Base-by-base conservation (phyloP, 2,113 vertebrate species). In the Cebidichthys violaceus region DNA sequence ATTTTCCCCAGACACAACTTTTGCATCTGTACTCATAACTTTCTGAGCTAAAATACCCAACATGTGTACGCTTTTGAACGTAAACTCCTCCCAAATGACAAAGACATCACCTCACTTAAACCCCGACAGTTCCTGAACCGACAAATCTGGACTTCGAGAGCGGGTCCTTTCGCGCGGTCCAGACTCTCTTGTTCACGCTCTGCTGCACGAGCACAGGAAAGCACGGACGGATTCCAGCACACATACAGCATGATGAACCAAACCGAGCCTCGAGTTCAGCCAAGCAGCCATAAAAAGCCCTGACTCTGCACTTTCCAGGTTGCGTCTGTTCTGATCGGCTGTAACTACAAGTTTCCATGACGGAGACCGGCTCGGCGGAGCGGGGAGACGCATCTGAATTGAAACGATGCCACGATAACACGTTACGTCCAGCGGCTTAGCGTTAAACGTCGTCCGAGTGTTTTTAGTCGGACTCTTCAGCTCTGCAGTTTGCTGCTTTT, bases 271-370 rank as follows among this genome's bases (percentile, higher is more conserved):
- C 43, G 0, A 7, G 62, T 52, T 64, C 59, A 70, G 82, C 78
- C 78, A 77, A 52, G 65, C 70, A 20, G n/a, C 76, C 55, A 29
- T 18, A 59, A 65, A 69, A 76, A 52, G 29, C 64, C 24, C 82
- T 68, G 72, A 86, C 18, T 55, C 55, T 27, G 60, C 66, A 54
- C 0, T 79, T 71, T 82, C 77, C 77, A 70, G 35, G 33, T 20
- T 45, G 5, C 8, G 41, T 74, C 33, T 22, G 67, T 20, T 67
- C 72, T 67, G 68, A 74, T 72, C 74, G 20, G 62, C 69, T 72
- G 55, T 65, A 72, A 79, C 37, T 55, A 77, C 72, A 77, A 31
- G 65, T 85, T 82, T 87, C 59, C 77, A 75, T 54, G 68, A 86
- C 76, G 52, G 61, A 50, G 64, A 70, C 62, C 69, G 2, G 33